phyloP scores from a whole-genome alignment of 2,113 vertebrate genomes.

The Chunga burmeisteri region DNA sequence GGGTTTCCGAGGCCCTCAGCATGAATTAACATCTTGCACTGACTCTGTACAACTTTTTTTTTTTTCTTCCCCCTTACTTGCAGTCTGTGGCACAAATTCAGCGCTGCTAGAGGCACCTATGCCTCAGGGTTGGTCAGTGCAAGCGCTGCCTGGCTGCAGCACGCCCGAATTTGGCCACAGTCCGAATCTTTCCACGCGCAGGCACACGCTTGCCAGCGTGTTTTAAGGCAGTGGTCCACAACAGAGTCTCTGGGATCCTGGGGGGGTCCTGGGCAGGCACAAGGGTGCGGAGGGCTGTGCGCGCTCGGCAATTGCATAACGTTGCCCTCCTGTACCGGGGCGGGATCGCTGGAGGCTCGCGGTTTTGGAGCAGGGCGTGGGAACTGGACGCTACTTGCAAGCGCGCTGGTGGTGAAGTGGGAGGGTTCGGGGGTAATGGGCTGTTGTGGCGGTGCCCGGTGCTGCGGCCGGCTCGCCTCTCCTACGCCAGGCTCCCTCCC shows the following conservation, averaged over 20 bases:
- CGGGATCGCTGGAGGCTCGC: accelerated
- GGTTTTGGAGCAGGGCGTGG: neutral
- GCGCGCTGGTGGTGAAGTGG: neutral
- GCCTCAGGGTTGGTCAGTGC: accelerated
- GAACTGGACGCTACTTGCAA: neutral
- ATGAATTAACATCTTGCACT: neutral
- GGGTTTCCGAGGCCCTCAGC: neutral
- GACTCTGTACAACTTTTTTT: neutral
- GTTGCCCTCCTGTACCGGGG: neutral
- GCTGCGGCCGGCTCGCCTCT: neutral
- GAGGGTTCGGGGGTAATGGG: neutral
- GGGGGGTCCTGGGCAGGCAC: conserved; percentile 55
- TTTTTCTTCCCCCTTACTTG: accelerated
- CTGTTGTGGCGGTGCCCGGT: neutral
- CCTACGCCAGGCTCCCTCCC: neutral
- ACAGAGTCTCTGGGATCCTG: conserved; percentile 33
- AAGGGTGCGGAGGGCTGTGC: neutral
- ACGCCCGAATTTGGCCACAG: neutral
- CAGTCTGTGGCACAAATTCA: neutral
- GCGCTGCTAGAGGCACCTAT: neutral
- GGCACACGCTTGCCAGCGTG: neutral
- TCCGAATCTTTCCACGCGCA: neutral
- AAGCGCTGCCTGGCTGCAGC: accelerated
- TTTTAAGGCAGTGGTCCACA: conserved; percentile 71
- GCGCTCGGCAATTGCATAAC: neutral